Percentiles rank a stretch among this genome's conserved stretches.
Evolutionary conservation across 2,113 vertebrate genomes (phyloP).

Genomic region (Alethe diademata): DNA sequence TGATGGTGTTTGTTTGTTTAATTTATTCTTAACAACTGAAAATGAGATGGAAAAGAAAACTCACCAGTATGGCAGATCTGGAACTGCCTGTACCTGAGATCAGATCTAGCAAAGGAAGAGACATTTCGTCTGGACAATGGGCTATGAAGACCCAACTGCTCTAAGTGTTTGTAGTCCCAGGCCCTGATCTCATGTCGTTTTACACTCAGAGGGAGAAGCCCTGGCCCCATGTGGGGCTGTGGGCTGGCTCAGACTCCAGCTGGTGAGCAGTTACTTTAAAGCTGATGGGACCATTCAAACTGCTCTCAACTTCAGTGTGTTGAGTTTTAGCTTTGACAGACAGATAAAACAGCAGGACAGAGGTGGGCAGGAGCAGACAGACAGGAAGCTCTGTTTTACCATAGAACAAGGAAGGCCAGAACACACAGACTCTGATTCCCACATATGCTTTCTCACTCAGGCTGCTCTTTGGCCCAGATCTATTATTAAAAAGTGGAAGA

Average conservation of each 20-base stretch:
- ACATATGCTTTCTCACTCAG: not conserved
- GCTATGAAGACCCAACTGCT: not conserved
- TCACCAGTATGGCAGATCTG: not conserved
- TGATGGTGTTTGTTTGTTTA: not conserved
- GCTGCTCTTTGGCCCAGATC: not conserved
- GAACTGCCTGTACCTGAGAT: not conserved
- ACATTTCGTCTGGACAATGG: accelerated
- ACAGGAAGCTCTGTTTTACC: not conserved
- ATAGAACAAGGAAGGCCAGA: not conserved
- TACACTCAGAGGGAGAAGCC: not conserved
- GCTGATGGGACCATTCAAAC: not conserved
- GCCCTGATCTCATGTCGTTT: not conserved
- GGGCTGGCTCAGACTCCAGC: not conserved
- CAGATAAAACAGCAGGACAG: not conserved
- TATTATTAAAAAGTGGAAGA: not conserved
- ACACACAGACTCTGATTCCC: not conserved
- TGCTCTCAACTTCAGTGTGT: not conserved
- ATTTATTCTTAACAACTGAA: not conserved
- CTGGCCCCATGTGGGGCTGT: accelerated
- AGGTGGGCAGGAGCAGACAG: not conserved
- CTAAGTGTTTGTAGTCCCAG: not conserved
- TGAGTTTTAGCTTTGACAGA: no score
- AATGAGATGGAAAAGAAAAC: not conserved
- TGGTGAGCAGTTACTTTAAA: not conserved
- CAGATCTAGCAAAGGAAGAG: not conserved